A percentile compares a stretch with the other conserved stretches of the same genome.
phyloP scores from a whole-genome alignment of 2,797 vertebrate species.

The Rallus crepitans region DNA sequence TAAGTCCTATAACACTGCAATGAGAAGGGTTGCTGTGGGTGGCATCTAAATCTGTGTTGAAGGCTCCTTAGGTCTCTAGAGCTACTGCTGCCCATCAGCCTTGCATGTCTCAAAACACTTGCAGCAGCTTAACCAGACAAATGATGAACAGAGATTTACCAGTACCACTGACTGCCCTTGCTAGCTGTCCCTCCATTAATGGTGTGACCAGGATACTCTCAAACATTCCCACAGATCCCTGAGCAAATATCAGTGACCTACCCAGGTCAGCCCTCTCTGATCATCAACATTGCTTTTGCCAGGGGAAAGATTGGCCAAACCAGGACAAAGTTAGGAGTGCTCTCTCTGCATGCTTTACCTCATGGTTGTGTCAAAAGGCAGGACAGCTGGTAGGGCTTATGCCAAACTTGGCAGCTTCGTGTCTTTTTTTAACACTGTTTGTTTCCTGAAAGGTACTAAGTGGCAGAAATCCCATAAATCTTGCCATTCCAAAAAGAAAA shows the following conservation, averaged over 20 bases:
- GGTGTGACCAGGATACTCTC: background rate
- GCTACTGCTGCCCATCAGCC: background rate
- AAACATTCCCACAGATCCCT: background rate
- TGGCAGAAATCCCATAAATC: slow-evolving; percentile 49
- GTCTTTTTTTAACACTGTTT: slow-evolving; percentile 19
- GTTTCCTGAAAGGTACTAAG: slow-evolving; percentile 60
- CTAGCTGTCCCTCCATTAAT: background rate
- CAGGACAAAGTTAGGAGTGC: background rate
- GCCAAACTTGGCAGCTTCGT: slow-evolving; percentile 5
- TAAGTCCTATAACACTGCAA: background rate
- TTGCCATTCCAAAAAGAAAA: slow-evolving; percentile 62
- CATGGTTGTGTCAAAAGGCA: background rate
- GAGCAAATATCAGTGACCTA: background rate
- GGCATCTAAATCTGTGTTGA: background rate
- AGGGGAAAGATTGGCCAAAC: background rate
- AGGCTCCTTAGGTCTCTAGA: background rate
- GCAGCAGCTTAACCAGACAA: background rate
- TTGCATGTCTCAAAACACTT: background rate
- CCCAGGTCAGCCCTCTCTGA: background rate
- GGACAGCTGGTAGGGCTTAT: background rate
- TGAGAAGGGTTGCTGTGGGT: background rate
- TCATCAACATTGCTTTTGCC: background rate
- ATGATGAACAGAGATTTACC: background rate
- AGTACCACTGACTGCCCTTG: background rate
- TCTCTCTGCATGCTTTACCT: background rate